Evolutionary conservation across 1,140 invertebrate species (phyloP).

Genomic region (Oreohelix idahoensis): DNA sequence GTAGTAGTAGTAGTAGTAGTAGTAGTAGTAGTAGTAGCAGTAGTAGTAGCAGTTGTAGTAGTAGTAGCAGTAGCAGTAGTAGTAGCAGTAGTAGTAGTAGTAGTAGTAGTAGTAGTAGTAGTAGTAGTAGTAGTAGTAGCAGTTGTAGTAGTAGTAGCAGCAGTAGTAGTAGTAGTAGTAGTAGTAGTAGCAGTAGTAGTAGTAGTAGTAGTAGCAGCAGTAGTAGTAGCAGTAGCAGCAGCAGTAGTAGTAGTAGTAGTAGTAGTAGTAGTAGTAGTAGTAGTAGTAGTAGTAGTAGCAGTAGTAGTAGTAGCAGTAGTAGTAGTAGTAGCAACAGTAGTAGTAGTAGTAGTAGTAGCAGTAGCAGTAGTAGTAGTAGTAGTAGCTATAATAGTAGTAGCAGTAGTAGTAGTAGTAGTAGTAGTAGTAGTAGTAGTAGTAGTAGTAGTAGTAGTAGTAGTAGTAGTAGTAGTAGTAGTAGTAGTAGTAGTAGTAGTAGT

Average conservation of each 20-base stretch:
- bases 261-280: conserved; percentile 41
- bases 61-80: conserved; percentile 12
- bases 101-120: too few relatives aligned
- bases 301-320: conserved; percentile 15
- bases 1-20: background rate
- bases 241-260: conserved; percentile 38
- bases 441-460: conserved; percentile 39
- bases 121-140: too few relatives aligned
- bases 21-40: conserved; percentile 26
- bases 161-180: too few relatives aligned
- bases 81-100: background rate
- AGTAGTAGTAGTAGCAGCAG: background rate
- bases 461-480: conserved; percentile 33
- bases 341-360: conserved; percentile 6
- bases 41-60: conserved; percentile 16
- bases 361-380: conserved; percentile 4
- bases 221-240: conserved; percentile 30
- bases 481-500: background rate
- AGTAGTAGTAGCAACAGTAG: conserved; percentile 37
- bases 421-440: conserved; percentile 38
- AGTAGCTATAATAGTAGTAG: conserved; percentile 12
- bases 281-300: conserved; percentile 32
- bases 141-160: too few relatives aligned
- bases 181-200: too few relatives aligned
- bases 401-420: too few relatives aligned